Percentiles rank a stretch among this genome's conserved stretches.
phyloP scores from a whole-genome alignment of 2,888 invertebrate species.

The Unio pictorum region DNA sequence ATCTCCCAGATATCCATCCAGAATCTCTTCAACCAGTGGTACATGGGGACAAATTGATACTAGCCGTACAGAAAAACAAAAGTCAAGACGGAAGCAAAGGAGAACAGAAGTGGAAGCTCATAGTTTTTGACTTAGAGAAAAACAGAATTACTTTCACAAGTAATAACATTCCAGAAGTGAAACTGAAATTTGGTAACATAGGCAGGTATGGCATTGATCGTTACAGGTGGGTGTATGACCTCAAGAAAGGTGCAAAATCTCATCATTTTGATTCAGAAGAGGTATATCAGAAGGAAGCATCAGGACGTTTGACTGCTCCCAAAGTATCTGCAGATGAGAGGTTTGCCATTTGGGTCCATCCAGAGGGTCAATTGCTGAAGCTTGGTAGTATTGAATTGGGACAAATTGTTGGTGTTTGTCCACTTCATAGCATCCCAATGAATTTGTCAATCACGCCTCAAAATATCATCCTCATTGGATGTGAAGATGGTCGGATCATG shows the following conservation, averaged over 20 bases:
- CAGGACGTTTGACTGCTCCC: slow-evolving; percentile 23
- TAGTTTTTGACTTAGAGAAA: slow-evolving; percentile 29
- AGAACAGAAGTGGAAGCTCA: slow-evolving; percentile 26
- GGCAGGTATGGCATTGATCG: slow-evolving; percentile 43
- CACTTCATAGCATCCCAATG: slow-evolving; percentile 45
- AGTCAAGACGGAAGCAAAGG: slow-evolving; percentile 14
- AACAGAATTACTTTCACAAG: slow-evolving; percentile 21
- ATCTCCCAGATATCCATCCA: slow-evolving; percentile 19
- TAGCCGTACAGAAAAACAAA: too few relatives aligned
- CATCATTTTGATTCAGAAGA: slow-evolving; percentile 40
- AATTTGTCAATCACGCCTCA: slow-evolving; percentile 32
- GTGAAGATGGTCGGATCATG: slow-evolving; percentile 53
- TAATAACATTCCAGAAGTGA: slow-evolving; percentile 15
- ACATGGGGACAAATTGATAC: background rate
- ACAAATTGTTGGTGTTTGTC: slow-evolving; percentile 31
- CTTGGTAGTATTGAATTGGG: slow-evolving; percentile 29
- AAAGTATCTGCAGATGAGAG: slow-evolving; percentile 36
- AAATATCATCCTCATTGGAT: slow-evolving; percentile 38
- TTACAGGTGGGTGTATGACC: slow-evolving; percentile 33
- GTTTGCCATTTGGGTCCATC: slow-evolving; percentile 36
- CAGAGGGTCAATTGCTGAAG: slow-evolving; percentile 30
- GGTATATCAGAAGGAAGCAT: slow-evolving; percentile 15
- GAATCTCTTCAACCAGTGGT: slow-evolving; percentile 26
- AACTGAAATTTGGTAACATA: slow-evolving; percentile 16
- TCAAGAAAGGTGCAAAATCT: slow-evolving; percentile 27